Evolutionary conservation across 2,888 invertebrate species (phyloP), one percentile per base, ranked within the genome.

Genomic region (Dryobota labecula): DNA sequence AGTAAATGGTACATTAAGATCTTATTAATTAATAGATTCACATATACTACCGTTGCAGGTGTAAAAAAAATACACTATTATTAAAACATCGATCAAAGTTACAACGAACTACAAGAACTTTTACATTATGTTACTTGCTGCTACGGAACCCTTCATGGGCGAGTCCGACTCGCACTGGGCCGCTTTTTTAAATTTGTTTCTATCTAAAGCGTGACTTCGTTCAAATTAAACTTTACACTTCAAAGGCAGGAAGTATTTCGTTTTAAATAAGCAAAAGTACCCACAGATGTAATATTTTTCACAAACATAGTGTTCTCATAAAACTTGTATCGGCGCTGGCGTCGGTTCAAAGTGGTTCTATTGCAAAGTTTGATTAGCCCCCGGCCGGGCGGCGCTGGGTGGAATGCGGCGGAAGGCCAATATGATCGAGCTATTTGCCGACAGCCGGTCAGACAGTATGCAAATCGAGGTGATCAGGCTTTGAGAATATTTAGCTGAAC

Each of bases 311-410:
- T 51, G 47, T 71, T 64, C 38, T 82, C 54, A 77, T 71, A 71
- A 78, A 78, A 82, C 66, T 79, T 82, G 63, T 71, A 53, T 79
- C 78, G 82, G 63, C 51, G 41, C 56, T 30, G 70, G 47, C 65
- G 62, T 33, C 30, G 20, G 36, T n/a, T 82, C 72, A 71, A 82
- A 78, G 78, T 76, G 66, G 60, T 56, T 60, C 51, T 20, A 45
- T 61, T 71, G 67, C 63, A 36, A 79, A 79, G 60, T 79, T 79
- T 64, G 82, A 79, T 79, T 79, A 82, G 30, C 30, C 33, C 6
- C 62, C 60, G 58, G 3, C 76, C 33, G 60, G 27, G 38, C 13
- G 74, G 56, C 15, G n/a, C 18, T 24, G 45, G 33, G 33, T 13
- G 69, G 38, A 4, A 7, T 9, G 56, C 45, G 65, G 38, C 20